Evolutionary conservation across 30 jellyfish, hydroid and myxozoan genomes (phyloP), one percentile per base, ranked within the genome.

Genomic region (Aurelia aurita): DNA sequence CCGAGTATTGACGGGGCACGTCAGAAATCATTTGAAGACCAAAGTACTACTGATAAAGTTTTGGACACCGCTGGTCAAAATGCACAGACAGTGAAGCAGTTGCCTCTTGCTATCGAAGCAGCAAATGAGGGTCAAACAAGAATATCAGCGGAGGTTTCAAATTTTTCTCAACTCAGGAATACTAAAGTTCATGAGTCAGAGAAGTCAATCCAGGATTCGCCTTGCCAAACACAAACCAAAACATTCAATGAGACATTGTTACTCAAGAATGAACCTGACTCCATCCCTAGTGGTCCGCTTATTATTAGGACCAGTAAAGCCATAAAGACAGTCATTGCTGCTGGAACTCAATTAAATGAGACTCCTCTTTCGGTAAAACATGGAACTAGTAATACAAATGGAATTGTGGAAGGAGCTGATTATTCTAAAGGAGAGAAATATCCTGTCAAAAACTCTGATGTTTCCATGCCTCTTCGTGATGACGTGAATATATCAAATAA

Each of bases 1-100:
- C 91, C 85, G 55, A 81, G 85, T 34, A 18, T 83, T 71, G 84
- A 59, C 46, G 20, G 22, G 72, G 93, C 59, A 19, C 64, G 70
- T 3, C 77, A 57, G 45, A 57, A 61, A 15, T 76, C 65, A 1
- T 21, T 23, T 34, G 77, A 57, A 21, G 58, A 46, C 3, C 34
- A 51, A 45, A 34, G 43, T 27, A 23, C 6, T 5, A 55, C 67
- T 19, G 28, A 3, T 0, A 2, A 12, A 19, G 27, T 5, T 14
- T 19, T 2, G 16, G 14, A 22, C 11, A 8, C 79, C 31, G 53
- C 58, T 31, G 63, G 53, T 4, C 31, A 34, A 27, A 67, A 23
- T 23, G 27, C 27, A 2, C 16, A 10, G 28, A 0, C n/a, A 18
- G 28, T 25, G 14, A 67, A 67, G 58, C 47, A 19, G 58, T 8